phyloP scores from a whole-genome alignment of 1,140 invertebrate species.

The Helicoverpa zea region DNA sequence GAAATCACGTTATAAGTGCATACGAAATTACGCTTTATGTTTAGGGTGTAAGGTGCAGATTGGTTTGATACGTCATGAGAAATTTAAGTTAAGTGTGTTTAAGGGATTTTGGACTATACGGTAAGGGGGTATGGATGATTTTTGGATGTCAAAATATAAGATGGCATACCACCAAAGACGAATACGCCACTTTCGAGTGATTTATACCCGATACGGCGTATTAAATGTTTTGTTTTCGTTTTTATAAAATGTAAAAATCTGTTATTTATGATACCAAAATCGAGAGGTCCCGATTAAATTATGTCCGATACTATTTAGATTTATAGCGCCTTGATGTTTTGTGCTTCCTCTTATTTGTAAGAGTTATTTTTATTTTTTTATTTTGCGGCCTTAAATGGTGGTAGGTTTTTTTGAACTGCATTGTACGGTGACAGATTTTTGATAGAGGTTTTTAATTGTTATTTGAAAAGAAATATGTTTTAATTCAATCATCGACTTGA shows the following conservation, averaged over 20 bases:
- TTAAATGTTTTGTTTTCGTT: conserved; percentile 83
- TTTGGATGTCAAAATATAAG: conserved; percentile 39
- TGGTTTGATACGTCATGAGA: background rate
- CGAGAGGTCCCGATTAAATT: conserved; percentile 82
- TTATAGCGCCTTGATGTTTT: conserved; percentile 69
- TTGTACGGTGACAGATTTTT: conserved; percentile 40
- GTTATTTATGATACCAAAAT: conserved; percentile 83
- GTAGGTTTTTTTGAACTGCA: conserved; percentile 27
- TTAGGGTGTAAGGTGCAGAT: conserved; percentile 13
- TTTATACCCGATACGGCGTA: conserved; percentile 81
- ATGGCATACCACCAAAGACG: conserved; percentile 80
- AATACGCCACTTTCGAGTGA: conserved; percentile 80
- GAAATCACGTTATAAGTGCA: conserved; percentile 55
- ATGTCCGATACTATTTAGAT: conserved; percentile 75
- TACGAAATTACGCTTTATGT: conserved; percentile 41
- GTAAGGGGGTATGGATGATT: conserved; percentile 10
- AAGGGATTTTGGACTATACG: conserved; percentile 42
- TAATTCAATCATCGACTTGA: background rate
- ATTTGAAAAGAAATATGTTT: conserved; percentile 10
- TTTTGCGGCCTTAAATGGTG: conserved; percentile 39
- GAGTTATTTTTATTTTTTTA: conserved; percentile 27
- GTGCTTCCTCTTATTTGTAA: conserved; percentile 61
- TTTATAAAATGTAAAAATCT: conserved; percentile 82
- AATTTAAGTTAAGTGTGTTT: background rate
- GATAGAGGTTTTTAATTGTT: conserved; percentile 38